phyloP scores from a whole-genome alignment of 2,113 vertebrate genomes.

The Tyrannus savana region DNA sequence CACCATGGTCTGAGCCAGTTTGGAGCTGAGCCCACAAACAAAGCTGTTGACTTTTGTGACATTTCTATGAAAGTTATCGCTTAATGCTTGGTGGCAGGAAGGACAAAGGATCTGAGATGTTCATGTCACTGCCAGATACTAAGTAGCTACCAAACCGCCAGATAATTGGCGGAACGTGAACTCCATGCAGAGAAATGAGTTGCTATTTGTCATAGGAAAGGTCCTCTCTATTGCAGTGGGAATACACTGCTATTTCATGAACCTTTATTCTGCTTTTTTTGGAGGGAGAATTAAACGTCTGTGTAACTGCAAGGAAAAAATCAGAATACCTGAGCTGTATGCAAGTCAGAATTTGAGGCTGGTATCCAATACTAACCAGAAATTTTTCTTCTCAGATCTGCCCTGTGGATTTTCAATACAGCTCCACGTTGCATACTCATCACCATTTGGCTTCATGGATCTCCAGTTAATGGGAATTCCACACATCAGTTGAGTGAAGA shows the following conservation, averaged over 20 bases:
- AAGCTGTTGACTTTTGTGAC: not conserved
- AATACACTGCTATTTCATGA: not conserved
- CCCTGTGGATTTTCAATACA: not conserved
- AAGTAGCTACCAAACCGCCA: not conserved
- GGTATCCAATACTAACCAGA: not conserved
- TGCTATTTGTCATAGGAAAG: not conserved
- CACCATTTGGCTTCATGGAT: not conserved
- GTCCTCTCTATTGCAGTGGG: not conserved
- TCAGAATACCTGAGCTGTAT: not conserved
- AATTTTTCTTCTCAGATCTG: not conserved
- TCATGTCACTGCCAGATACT: not conserved
- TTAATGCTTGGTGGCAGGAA: not conserved
- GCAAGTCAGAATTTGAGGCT: not conserved
- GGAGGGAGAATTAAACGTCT: constrained; percentile 21
- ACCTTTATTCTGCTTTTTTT: constrained; percentile 1
- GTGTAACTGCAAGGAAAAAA: not conserved
- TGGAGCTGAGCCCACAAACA: not conserved
- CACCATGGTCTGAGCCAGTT: not conserved
- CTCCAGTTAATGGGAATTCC: constrained; percentile 46
- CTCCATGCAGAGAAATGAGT: not conserved
- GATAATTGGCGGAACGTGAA: not conserved
- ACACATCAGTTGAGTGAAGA: constrained; percentile 27
- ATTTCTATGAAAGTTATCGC: not conserved
- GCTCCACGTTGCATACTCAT: constrained; percentile 24
- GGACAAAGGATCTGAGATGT: not conserved